Evolutionary conservation across 2,888 invertebrate genomes (phyloP), one percentile per base, ranked within the genome.

Genomic region (Athripsodes cinereus): DNA sequence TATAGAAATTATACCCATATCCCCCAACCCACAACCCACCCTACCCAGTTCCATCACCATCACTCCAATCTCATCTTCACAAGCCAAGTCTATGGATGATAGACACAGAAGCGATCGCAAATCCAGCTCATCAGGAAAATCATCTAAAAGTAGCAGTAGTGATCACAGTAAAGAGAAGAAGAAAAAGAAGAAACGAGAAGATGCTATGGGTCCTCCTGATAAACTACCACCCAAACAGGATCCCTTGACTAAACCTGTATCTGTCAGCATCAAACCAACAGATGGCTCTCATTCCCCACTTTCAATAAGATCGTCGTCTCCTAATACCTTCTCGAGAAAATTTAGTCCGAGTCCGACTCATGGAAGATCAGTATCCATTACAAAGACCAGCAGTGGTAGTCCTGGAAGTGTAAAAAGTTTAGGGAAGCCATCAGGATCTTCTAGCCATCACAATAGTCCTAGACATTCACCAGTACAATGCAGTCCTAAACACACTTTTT

Each of bases 1-100:
- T 1, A 91, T 93, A 62, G 93, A 94, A 73, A 90, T 93, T 52
- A 90, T 93, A 66, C 92, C 93, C 0, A 83, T 90, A 60, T 78
- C 85, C 1, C 78, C 86, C 13, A 74, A 84, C 8, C 73, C 85
- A 0, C 82, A 84, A 3, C 79, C 86, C 6, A 80, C 81, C 3
- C 71, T 89, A 22, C 87, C 90, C 10, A 88, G 88, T 67, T 90
- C 92, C 1, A 90, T 92, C 58, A 92, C 92, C 0, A 92, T 93
- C 57, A 93, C 92, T 0, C 90, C 92, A 2, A 91, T 92, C 44
- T 80, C 84, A 1, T 76, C 79, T 1, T 75, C 81, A 6, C 83
- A 83, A 69, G 71, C 76, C 58, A 76, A 78, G 66, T 72, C 74
- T 1, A 68, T 77, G 58, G 79, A 79, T 55, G 77, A 78, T 47